Evolutionary conservation across 2,113 vertebrate genomes (phyloP).

Genomic region (Megaceryle maxima): DNA sequence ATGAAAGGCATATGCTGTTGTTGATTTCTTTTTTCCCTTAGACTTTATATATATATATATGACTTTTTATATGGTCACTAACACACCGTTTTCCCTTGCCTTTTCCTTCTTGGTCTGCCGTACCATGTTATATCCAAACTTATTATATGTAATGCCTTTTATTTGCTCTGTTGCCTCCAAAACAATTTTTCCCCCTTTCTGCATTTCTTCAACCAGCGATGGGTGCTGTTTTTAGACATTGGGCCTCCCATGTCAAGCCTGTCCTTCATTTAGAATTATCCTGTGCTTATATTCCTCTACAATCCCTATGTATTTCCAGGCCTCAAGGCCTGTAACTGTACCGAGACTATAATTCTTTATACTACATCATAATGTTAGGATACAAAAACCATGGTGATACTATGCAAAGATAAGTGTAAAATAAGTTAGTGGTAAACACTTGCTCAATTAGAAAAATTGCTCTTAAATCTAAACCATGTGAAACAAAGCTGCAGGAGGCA

Average conservation of each 20-base stretch:
- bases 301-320: background rate
- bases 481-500: background rate
- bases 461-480: background rate
- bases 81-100: background rate
- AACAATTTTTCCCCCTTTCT: background rate
- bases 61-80: accelerated
- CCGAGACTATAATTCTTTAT: background rate
- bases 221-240: background rate
- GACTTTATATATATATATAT: background rate
- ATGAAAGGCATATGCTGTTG: background rate
- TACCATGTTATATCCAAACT: background rate
- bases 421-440: background rate
- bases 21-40: background rate
- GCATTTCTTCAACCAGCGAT: background rate
- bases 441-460: background rate
- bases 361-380: background rate
- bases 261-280: background rate
- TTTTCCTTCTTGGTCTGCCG: background rate
- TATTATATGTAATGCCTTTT: background rate
- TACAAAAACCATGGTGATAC: background rate
- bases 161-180: background rate
- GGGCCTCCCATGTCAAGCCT: background rate
- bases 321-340: background rate
- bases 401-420: background rate
- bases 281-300: background rate